Base-by-base conservation (phyloP, 2,797 vertebrate species). In the Scyliorhinus canicula region DNA sequence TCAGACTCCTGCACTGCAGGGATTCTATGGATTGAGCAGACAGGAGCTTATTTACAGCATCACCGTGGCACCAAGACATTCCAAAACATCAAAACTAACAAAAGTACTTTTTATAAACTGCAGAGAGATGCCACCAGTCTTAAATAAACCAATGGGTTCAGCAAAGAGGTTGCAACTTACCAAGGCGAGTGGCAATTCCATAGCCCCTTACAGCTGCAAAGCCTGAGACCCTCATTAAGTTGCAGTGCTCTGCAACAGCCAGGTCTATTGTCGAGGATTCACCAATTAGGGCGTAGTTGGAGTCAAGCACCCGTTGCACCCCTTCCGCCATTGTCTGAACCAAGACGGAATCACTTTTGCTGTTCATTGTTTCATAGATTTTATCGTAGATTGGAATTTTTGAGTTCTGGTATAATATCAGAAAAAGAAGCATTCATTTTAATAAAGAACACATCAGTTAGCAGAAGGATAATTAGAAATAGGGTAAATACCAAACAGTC, bases 271-370 rank as follows among this genome's bases (percentile, higher is more conserved):
- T 98, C 95, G 97, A 97, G 0, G 98, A 97, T 95, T 99, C 98
- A 0, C 98, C 98, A 0, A 99, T 98, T 96, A 98, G 98, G 95
- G 98, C 98, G 0, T 98, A 99, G 96, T 97, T 97, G 0, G 98
- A 98, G 31, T 98, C 97, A 97, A 96, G 96, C 9, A 98, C 96
- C 0, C 96, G 97, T 1, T 97, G 97, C 40, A 98, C 44, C 0
- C 98, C 98, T 93, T 98, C 98, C 35, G 97, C 97, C 95, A 97
- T 97, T 85, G 40, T 97, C 93, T 96, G 95, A 77, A 97, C 98
- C 0, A 97, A 52, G 0, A 96, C 97, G 0, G 95, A 97, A 95
- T 97, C 98, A 95, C 98, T 96, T 95, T 97, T 97, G 44, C 98
- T 97, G 96, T 98, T 97, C 98, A 99, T 99, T 94, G 98, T 97